Base-by-base conservation (phyloP, 2,797 vertebrate species). In the Microctenopoma lineatum region DNA sequence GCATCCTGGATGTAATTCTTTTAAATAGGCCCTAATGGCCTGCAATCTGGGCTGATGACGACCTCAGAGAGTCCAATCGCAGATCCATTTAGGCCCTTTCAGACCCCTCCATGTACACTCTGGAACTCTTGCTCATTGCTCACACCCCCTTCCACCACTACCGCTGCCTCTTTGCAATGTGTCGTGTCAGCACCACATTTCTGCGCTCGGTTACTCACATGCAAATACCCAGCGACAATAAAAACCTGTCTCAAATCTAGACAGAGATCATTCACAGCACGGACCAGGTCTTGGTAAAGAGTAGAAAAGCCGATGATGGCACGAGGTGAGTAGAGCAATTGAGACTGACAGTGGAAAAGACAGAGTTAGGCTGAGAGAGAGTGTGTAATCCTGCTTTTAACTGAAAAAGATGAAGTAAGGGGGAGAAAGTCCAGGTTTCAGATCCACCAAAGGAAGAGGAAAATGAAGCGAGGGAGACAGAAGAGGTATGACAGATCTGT, bases 21-120 rank as follows among this genome's bases (percentile, higher is more conserved):
- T 93, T 93, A 93, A 93, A 93, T 89, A 92, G 91, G 89, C 92
- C 92, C 88, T 93, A 93, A 93, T 93, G 92, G 92, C 89, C 84
- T 89, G 81, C 86, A 90, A 91, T 91, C 91, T 91, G 84, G 85
- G 87, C 88, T 90, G 92, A 92, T 92, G 92, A 92, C 83, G 89
- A 89, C 88, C 86, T 87, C 82, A 68, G 87, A 90, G 90, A 91
- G 91, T 89, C 91, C 89, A 92, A 89, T 91, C 83, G 81, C 78
- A 72, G 87, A 92, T 93, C 92, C 91, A 92, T 93, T 93, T 91
- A 92, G 89, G 85, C 85, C 84, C 83, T 92, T 92, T 92, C 82
- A 93, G 85, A 91, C 85, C 89, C 83, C 85, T 87, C 76, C 70
- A 70, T 38, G 80, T 87, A 88, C 87, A 88, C 86, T 90, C 74